Evolutionary conservation across 2,113 vertebrate species (phyloP), one percentile per base, ranked within the genome.

Genomic region (Nothocercus julius): DNA sequence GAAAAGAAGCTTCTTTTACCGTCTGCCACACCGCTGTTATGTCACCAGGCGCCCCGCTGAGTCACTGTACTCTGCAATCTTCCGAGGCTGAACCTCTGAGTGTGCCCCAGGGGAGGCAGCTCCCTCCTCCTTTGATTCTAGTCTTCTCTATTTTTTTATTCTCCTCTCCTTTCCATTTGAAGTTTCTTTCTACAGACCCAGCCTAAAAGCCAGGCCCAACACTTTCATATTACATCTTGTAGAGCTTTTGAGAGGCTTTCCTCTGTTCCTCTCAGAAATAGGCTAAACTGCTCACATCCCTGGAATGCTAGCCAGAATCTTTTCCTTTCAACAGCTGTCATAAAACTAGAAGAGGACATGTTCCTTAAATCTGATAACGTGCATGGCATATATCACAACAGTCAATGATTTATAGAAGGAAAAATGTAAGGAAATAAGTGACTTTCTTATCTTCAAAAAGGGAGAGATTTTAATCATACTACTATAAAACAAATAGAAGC

Each of bases 1-100:
- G 88, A 66, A 92, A 93, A 87, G 58, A 94, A 82, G 34, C 28
- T 72, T 80, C 53, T 85, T 97, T 94, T 79, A 87, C 84, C 74
- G 92, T 92, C 73, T 91, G 81, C 69, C 81, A 69, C 19, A 45
- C 76, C 73, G 90, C 1, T 10, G n/a, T 81, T 90, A 45, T 53
- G 80, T 67, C 51, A 64, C 47, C 74, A 80, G 70, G 64, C 32
- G 9, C 56, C 54, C 62, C 93, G 90, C 93, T 95, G 94, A 95
- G 75, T 95, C 92, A 95, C 82, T 85, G 21, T 63, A 32, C 53
- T 89, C 87, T 85, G 64, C 80, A 67, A 82, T 47, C 67, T 34
- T 76, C 0, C 3, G 13, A 89, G 81, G 49, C 82, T 95, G 63
- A 79, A 45, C 61, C 76, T 69, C 81, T 77, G 68, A 90, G 19